These are phyloP conservation scores for Medauroidea extradentata DNA, from an alignment of 1,140 invertebrate genomes.

Conservation along the genomic window DNA sequence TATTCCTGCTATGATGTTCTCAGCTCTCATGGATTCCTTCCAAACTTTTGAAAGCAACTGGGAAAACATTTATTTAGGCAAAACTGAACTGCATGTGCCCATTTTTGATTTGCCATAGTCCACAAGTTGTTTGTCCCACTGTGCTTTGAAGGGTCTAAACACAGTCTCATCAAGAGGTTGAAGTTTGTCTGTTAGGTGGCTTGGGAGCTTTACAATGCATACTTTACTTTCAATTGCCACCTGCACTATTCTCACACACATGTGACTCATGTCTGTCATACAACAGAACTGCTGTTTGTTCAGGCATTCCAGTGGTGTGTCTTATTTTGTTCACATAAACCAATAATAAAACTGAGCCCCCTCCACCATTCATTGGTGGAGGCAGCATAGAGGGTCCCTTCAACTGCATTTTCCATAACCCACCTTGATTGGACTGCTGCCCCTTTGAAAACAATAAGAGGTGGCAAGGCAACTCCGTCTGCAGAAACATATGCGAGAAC, in stretches of 20 bases:
- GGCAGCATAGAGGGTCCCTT: slow-evolving; percentile 31
- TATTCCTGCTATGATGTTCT: slow-evolving; percentile 20
- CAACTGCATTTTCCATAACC: slow-evolving; percentile 26
- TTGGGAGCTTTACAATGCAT: slow-evolving; percentile 29
- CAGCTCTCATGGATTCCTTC: neutral
- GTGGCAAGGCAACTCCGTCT: slow-evolving; percentile 27
- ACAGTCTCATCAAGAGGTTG: slow-evolving; percentile 30
- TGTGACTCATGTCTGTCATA: slow-evolving; percentile 31
- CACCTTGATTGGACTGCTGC: slow-evolving; percentile 30
- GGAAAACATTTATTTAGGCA: neutral
- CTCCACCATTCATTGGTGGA: slow-evolving; percentile 36
- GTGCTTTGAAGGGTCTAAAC: slow-evolving; percentile 31
- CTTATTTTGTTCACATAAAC: slow-evolving; percentile 19
- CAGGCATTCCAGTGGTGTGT: neutral
- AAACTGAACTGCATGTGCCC: neutral
- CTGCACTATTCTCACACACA: slow-evolving; percentile 22
- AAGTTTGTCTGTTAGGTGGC: slow-evolving; percentile 31
- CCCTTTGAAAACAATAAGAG: slow-evolving; percentile 35
- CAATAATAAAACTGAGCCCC: slow-evolving; percentile 30
- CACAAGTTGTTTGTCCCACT: slow-evolving; percentile 29
- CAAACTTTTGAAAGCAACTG: neutral
- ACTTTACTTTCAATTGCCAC: slow-evolving; percentile 28
- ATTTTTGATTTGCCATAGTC: slow-evolving; percentile 22
- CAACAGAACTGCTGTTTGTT: slow-evolving; percentile 21
- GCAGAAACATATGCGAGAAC: slow-evolving; percentile 31